These are phyloP conservation scores for Drosophila equinoxialis DNA, from an alignment of 1,140 invertebrate species.

Conservation along the genomic window DNA sequence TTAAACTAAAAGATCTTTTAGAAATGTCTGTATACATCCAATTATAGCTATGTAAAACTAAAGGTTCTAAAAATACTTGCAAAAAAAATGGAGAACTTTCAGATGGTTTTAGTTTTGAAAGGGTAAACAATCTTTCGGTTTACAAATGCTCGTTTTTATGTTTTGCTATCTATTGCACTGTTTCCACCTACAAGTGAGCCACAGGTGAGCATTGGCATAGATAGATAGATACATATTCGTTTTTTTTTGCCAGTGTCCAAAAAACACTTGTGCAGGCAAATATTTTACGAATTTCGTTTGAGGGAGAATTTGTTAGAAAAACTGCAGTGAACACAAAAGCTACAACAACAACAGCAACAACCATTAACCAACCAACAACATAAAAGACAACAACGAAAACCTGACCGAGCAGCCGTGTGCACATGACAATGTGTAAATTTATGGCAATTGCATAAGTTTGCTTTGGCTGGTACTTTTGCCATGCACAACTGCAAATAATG, in stretches of 20 bases:
- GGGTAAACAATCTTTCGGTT: neutral
- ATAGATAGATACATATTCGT: slow-evolving; percentile 5
- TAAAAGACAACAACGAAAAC: slow-evolving; percentile 32
- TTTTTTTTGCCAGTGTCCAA: slow-evolving; percentile 20
- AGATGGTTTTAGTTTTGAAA: no score
- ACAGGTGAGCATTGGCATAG: slow-evolving; percentile 20
- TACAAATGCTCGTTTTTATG: neutral
- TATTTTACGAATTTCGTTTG: slow-evolving; percentile 64
- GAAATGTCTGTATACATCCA: no score
- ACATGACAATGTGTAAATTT: slow-evolving; percentile 76
- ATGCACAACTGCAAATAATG: slow-evolving; percentile 63
- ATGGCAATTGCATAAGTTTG: slow-evolving; percentile 70
- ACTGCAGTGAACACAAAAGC: slow-evolving; percentile 40
- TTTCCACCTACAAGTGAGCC: slow-evolving; percentile 35
- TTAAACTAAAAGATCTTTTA: no score
- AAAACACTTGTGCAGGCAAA: slow-evolving; percentile 76
- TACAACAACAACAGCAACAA: slow-evolving; percentile 30
- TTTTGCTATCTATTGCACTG: neutral
- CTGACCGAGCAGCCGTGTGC: slow-evolving; percentile 47
- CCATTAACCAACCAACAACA: slow-evolving; percentile 19
- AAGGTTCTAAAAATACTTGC: no score
- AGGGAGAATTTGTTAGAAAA: slow-evolving; percentile 76
- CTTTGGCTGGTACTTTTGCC: slow-evolving; percentile 41
- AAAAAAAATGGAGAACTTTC: no score
- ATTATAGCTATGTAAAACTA: no score